Evolutionary conservation across 2,113 vertebrate genomes (phyloP).

Genomic region (Cisticola juncidis): DNA sequence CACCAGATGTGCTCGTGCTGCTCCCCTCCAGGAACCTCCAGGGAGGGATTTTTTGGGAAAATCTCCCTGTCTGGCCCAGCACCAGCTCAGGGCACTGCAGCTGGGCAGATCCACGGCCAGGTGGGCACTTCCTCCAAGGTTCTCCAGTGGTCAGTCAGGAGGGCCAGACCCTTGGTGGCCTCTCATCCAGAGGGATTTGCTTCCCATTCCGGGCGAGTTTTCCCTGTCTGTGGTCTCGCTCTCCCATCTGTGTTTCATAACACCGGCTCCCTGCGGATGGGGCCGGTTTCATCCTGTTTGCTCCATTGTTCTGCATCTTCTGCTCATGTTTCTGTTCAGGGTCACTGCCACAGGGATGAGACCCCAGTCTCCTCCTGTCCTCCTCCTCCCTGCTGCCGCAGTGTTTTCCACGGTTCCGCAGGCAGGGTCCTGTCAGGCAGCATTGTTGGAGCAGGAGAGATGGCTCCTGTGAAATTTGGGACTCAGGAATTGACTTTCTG

Average conservation of each 20-base stretch:
- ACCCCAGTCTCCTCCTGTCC: not conserved
- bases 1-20: not conserved
- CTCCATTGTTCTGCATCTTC: not conserved
- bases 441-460: not conserved
- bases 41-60: not conserved
- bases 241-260: constrained; percentile 31
- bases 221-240: not conserved
- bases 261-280: not conserved
- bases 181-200: fast-evolving
- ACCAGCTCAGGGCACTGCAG: fast-evolving
- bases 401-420: fast-evolving
- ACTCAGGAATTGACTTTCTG: not conserved
- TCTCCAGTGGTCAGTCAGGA: fast-evolving
- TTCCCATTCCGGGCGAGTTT: not conserved
- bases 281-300: not conserved
- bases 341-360: not conserved
- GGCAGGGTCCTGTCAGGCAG: not conserved
- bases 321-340: not conserved
- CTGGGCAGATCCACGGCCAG: fast-evolving
- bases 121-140: not conserved
- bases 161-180: not conserved
- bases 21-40: not conserved
- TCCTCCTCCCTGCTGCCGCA: not conserved
- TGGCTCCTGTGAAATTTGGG: not conserved
- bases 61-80: not conserved